These are phyloP conservation scores for Tipula unca DNA, from an alignment of 2,888 invertebrate genomes.

Conservation along the genomic window DNA sequence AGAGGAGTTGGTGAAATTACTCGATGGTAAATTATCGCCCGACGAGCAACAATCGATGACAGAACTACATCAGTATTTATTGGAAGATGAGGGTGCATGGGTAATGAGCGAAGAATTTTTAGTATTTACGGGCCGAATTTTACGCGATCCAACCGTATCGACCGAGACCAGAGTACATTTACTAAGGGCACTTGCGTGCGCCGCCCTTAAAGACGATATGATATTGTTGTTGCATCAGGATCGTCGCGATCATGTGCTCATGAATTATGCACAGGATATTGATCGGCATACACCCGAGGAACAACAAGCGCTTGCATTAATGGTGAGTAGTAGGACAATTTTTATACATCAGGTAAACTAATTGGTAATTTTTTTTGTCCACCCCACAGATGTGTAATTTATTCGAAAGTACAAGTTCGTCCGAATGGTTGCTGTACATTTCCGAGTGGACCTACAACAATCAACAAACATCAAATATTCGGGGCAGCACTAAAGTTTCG, in stretches of 20 bases:
- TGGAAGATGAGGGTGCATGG: slow-evolving; percentile 88
- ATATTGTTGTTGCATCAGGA: slow-evolving; percentile 85
- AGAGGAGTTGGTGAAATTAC: slow-evolving; percentile 57
- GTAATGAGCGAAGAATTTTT: slow-evolving; percentile 83
- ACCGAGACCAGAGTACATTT: slow-evolving; percentile 54
- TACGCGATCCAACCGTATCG: slow-evolving; percentile 51
- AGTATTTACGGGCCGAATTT: slow-evolving; percentile 62
- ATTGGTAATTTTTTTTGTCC: slow-evolving; percentile 26
- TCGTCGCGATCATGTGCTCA: slow-evolving; percentile 76
- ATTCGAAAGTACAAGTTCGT: slow-evolving; percentile 79
- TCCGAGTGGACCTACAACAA: slow-evolving; percentile 80
- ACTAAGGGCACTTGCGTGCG: slow-evolving; percentile 64
- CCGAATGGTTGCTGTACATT: slow-evolving; percentile 90
- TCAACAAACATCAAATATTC: slow-evolving; percentile 74
- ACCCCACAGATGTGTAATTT: slow-evolving; percentile 69
- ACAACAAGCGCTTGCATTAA: slow-evolving; percentile 69
- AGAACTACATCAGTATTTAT: slow-evolving; percentile 79
- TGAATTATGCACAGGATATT: slow-evolving; percentile 76
- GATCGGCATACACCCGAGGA: slow-evolving; percentile 65
- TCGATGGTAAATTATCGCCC: slow-evolving; percentile 61
- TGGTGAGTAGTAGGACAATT: slow-evolving; percentile 50
- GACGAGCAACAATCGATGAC: slow-evolving; percentile 67
- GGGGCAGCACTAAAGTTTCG: slow-evolving; percentile 83
- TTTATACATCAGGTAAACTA: neutral
- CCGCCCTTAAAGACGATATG: slow-evolving; percentile 80